phyloP scores from a whole-genome alignment of 1,140 invertebrate genomes.

The Dolichoris vasculosae region DNA sequence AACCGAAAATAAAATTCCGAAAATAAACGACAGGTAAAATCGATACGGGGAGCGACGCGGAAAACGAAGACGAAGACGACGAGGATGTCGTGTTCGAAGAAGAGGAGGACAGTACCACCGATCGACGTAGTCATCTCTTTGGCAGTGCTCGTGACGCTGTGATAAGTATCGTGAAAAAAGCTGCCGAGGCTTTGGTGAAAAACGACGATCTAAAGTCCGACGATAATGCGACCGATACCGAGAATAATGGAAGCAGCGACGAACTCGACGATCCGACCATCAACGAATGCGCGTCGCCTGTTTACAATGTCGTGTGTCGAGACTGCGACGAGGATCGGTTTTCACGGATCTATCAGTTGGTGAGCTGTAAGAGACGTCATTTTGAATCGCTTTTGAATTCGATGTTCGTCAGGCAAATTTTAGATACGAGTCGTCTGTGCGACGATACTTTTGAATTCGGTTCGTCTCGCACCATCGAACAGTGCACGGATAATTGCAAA shows the following conservation, averaged over 20 bases:
- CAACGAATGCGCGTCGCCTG: constrained; percentile 77
- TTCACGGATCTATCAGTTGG: constrained; percentile 78
- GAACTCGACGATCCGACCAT: constrained; percentile 59
- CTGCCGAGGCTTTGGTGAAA: constrained; percentile 86
- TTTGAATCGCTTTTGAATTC: constrained; percentile 76
- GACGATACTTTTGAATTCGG: background rate
- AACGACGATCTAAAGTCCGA: constrained; percentile 76
- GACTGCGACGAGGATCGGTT: constrained; percentile 81
- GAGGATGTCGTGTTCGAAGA: constrained; percentile 76
- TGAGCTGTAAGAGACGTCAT: constrained; percentile 78
- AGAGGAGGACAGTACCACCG: constrained; percentile 65
- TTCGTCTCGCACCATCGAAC: background rate
- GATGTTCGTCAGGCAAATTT: constrained; percentile 74
- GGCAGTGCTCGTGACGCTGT: constrained; percentile 90
- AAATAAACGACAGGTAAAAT: constrained; percentile 40
- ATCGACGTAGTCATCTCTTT: constrained; percentile 80
- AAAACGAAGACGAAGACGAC: constrained; percentile 77
- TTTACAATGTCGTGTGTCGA: constrained; percentile 81
- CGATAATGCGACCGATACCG: constrained; percentile 74
- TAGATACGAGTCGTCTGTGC: constrained; percentile 72
- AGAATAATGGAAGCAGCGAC: constrained; percentile 58
- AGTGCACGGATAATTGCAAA: background rate
- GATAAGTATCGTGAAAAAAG: constrained; percentile 91
- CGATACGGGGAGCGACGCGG: constrained; percentile 54
- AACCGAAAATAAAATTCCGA: background rate